Percentiles rank a stretch among this genome's conserved stretches.
Conservation (phyloP, 2,797 vertebrate species). For the Schizopygopsis pylzovi region DNA sequence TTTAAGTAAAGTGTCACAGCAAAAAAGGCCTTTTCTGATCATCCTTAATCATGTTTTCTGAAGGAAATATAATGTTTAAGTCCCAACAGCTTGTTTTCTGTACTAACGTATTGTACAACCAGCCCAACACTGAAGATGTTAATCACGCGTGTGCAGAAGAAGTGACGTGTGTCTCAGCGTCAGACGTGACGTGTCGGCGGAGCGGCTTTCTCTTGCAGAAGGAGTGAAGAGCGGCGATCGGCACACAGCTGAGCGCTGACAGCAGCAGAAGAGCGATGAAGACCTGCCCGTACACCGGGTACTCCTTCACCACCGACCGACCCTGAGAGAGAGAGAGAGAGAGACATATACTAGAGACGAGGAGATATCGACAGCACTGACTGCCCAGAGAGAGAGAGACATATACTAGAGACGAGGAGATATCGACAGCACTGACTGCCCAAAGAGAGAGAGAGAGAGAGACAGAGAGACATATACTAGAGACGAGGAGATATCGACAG, state of each 20-base stretch:
- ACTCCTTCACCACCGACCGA: slow-evolving; percentile 80
- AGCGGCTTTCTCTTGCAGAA: slow-evolving; percentile 63
- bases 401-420: no score
- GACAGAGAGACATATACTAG: no score
- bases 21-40: neutral
- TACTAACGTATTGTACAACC: neutral
- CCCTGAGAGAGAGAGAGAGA: slow-evolving; percentile 73
- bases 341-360: no score
- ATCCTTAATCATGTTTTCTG: neutral
- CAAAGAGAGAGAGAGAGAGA: no score
- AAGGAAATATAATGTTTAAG: neutral
- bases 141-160: neutral
- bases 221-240: slow-evolving; percentile 79
- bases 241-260: slow-evolving; percentile 83
- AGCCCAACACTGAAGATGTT: neutral
- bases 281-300: slow-evolving; percentile 79
- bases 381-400: no score
- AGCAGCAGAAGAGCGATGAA: slow-evolving; percentile 86
- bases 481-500: no score
- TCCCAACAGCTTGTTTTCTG: neutral
- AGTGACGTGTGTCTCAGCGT: neutral
- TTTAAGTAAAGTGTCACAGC: neutral
- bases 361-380: no score
- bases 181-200: slow-evolving; percentile 46
- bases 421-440: no score